Evolutionary conservation across 2,797 vertebrate genomes (phyloP), one percentile per base, ranked within the genome.

Genomic region (Lacerta bilineata): DNA sequence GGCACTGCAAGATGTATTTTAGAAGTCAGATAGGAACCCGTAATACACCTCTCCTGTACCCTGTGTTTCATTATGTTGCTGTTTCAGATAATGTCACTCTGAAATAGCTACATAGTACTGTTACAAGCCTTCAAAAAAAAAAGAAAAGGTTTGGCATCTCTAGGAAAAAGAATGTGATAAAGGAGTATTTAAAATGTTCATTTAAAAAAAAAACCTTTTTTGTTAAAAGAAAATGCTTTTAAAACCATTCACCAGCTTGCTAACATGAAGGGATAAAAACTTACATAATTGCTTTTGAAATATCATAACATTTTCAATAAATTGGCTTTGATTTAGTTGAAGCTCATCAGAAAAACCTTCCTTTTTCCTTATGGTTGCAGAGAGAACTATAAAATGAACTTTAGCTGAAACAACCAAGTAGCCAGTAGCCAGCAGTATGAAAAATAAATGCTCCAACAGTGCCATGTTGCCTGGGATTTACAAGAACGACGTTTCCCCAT

Each of bases 361-460:
- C 29, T 39, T 43, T 83, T 71, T 76, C 25, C 74, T 83, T 89
- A 85, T 85, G 78, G 78, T 80, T 85, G 83, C 83, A 89, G 69
- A 88, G 75, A 84, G 33, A 61, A 41, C 9, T 39, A 50, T 9
- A 43, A 39, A 36, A 36, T 59, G 36, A 69, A 76, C 18, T 71
- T 84, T 78, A 84, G 10, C 46, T 84, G 66, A 74, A 84, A 80
- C 39, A 50, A 33, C 68, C 29, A 86, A 55, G 13, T 33, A 64
- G 6, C 39, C 36, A 84, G 41, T 33, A 64, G 61, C 15, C 10
- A 88, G n/a, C 33, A 25, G 55, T 50, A 36, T 39, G 17, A 84
- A 84, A 20, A 41, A 80, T 71, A 29, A 84, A 69, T 77, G 27
- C 5, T 80, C 77, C 39, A 43, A 8, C 17, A 46, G 18, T 66